Evolutionary conservation across 2,113 vertebrate genomes (phyloP).

Genomic region (Ptychochromis oligacanthus): DNA sequence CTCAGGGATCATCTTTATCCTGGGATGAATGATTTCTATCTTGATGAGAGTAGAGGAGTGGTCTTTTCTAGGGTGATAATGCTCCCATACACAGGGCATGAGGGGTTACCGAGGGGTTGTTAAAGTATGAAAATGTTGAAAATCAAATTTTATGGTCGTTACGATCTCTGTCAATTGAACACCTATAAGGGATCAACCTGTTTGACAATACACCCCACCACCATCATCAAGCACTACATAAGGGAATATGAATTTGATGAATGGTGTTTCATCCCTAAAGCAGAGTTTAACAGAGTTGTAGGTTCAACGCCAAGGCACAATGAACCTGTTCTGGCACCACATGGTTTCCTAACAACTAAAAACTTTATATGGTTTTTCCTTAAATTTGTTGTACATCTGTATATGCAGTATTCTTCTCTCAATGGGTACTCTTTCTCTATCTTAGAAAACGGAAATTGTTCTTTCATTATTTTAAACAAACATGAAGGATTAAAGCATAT

Average conservation of each 20-base stretch:
- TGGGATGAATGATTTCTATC: slow-evolving; percentile 3
- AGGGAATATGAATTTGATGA: neutral
- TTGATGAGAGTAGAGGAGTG: neutral
- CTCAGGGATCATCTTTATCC: neutral
- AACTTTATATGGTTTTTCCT: neutral
- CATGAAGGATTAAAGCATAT: slow-evolving; percentile 15
- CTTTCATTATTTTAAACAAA: slow-evolving; percentile 15
- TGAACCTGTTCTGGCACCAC: neutral
- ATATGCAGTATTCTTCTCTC: neutral
- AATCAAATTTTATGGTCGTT: neutral
- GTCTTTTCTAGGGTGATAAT: neutral
- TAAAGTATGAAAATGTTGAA: neutral
- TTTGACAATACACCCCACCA: neutral
- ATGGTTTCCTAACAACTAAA: neutral
- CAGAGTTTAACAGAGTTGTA: neutral
- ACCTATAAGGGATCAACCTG: neutral
- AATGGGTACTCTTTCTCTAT: neutral
- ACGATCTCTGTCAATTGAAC: neutral
- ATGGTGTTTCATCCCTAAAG: neutral
- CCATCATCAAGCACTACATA: no score
- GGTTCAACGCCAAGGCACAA: neutral
- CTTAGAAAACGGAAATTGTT: neutral
- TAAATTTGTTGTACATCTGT: neutral
- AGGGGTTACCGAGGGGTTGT: neutral
- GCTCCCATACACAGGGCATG: neutral